A percentile compares a stretch with the other conserved stretches of the same genome.
phyloP scores from a whole-genome alignment of 2,888 invertebrate species.

The Tachina fera region DNA sequence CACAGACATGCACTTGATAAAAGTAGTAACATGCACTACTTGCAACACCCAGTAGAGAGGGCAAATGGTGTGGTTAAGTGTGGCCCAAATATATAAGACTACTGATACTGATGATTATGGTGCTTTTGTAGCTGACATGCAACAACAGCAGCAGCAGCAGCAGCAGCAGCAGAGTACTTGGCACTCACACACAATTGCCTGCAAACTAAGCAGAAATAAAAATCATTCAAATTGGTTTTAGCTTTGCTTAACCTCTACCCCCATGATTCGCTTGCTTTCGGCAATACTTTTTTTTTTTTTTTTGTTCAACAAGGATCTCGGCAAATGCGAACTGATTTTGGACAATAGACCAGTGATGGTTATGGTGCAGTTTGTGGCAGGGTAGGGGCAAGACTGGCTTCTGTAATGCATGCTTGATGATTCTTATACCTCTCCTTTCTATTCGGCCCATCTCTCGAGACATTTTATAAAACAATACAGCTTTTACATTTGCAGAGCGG shows the following conservation, averaged over 20 bases:
- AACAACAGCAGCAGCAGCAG: conserved; percentile 24
- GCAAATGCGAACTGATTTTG: conserved; percentile 59
- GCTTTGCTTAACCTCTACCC: conserved; percentile 57
- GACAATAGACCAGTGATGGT: conserved; percentile 37
- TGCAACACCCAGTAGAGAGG: conserved; percentile 51
- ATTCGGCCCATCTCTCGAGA: conserved; percentile 40
- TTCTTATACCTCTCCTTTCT: conserved; percentile 12
- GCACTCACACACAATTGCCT: conserved; percentile 28
- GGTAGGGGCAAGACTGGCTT: conserved; percentile 44
- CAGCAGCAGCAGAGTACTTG: neutral
- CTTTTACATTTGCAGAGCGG: conserved; percentile 20
- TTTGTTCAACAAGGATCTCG: conserved; percentile 21
- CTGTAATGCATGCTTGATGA: conserved; percentile 33
- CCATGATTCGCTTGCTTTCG: neutral
- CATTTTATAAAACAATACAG: conserved; percentile 42
- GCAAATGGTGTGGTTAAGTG: conserved; percentile 63
- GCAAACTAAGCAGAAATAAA: conserved; percentile 5
- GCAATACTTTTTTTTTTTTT: neutral
- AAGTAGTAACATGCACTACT: neutral
- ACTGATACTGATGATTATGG: conserved; percentile 58
- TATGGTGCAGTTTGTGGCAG: conserved; percentile 12
- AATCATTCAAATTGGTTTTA: neutral
- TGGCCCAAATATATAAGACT: conserved; percentile 39
- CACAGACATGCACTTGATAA: too few species aligned
- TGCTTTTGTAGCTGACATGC: conserved; percentile 65